Evolutionary conservation across 1,140 invertebrate genomes (phyloP), one percentile per base, ranked within the genome.

Genomic region (Drosophila novamexicana): DNA sequence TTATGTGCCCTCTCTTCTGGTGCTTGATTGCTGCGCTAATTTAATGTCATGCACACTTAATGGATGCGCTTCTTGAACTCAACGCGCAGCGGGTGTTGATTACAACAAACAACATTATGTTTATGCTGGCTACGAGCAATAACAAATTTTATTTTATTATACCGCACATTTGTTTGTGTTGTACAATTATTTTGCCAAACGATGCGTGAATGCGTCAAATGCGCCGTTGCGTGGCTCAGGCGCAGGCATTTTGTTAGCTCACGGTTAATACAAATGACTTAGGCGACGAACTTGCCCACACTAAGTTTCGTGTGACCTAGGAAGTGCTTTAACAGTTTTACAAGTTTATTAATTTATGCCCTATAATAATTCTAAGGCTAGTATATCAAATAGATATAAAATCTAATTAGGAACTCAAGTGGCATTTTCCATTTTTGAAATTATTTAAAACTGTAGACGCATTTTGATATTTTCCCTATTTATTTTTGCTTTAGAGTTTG

Each of bases 291-390:
- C 83, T 75, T 59, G 66, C 14, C 50, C 10, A 5, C 79, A 64
- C 67, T 74, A 80, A 80, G 22, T 22, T 22, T 22, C 22, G 22
- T 22, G 22, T 22, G 22, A 22, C 22, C 22, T 22, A 22, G 80
- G 77, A 84, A 81, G 72, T 53, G 54, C 63, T 59, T 66, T 54
- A 88, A 66, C 81, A 74, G 61, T 62, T 84, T 81, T 83, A 88
- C 80, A 88, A 80, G 63, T 89, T 67, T 68, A 89, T 88, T 88
- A 88, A 89, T 83, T 80, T 89, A 88, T 63, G 75, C 10, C 18
- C 49, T n/a, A 73, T 34, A 53, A 14, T 75, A 61, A 75, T 70
- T 59, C 2, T 50, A 56, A 2, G 40, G 16, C 29, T 47, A 29
- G 18, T 58, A 58, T 58, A 32, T 58, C 18, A 44, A 29, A 45